Conservation (phyloP, 2,888 invertebrate genomes). For the Nebria salina region DNA sequence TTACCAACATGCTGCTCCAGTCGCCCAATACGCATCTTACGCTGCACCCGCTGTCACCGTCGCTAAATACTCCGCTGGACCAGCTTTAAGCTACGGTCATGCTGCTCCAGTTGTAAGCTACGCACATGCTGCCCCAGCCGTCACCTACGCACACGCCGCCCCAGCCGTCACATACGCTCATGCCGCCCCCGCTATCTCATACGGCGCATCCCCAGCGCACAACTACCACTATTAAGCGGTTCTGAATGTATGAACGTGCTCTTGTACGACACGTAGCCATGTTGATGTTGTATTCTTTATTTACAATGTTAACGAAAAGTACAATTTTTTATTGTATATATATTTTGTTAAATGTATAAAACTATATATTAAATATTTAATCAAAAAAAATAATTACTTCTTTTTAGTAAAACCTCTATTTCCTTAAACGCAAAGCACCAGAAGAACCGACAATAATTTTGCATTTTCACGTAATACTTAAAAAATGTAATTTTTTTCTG, state of each 20-base stretch:
- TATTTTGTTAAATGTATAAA: conserved; percentile 9
- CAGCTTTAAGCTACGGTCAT: conserved; percentile 50
- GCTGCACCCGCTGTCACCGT: conserved; percentile 18
- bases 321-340: conserved; percentile 21
- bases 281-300: conserved; percentile 15
- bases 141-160: conserved; percentile 22
- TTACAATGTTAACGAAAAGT: conserved; percentile 3
- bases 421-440: not conserved
- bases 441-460: too few relatives aligned
- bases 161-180: conserved; percentile 35
- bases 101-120: conserved; percentile 52
- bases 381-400: not conserved
- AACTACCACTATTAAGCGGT: conserved; percentile 4
- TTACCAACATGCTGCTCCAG: conserved; percentile 53
- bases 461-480: too few relatives aligned
- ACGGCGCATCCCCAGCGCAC: not conserved
- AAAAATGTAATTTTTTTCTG: too few relatives aligned
- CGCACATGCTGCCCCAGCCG: conserved; percentile 53
- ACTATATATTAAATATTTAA: conserved; percentile 19
- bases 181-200: conserved; percentile 30
- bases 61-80: not conserved
- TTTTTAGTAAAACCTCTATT: conserved; percentile 2
- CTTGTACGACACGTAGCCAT: not conserved
- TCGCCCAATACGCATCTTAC: conserved; percentile 53
- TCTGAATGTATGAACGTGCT: not conserved